Conservation (phyloP, 2,888 invertebrate genomes). For the Ecdyonurus torrentis region DNA sequence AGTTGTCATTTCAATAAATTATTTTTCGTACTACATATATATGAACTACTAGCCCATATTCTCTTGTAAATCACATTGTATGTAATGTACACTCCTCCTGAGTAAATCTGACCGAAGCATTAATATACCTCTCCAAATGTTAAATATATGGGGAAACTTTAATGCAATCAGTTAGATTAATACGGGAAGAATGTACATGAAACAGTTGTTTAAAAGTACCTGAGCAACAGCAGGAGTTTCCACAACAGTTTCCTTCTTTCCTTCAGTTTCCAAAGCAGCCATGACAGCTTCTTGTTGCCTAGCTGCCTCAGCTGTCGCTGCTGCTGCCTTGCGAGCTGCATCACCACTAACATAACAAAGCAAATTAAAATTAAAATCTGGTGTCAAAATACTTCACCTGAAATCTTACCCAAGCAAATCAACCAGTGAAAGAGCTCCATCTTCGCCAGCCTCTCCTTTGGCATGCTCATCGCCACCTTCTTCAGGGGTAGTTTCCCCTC, state of each 20-base stretch:
- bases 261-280: conserved; percentile 74
- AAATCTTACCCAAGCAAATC: conserved; percentile 51
- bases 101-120: too few relatives aligned
- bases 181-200: not conserved
- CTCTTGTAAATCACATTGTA: too few relatives aligned
- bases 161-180: too few relatives aligned
- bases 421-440: conserved; percentile 43
- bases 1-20: conserved; percentile 3
- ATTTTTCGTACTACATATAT: not conserved
- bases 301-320: conserved; percentile 65
- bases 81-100: too few relatives aligned
- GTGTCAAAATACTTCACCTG: not conserved
- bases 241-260: conserved; percentile 49
- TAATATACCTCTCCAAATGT: too few relatives aligned
- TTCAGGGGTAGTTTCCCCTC: conserved; percentile 51
- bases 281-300: conserved; percentile 80
- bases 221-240: conserved; percentile 55
- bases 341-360: conserved; percentile 49
- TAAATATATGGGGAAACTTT: too few relatives aligned
- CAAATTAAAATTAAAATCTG: not conserved
- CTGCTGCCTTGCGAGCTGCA: conserved; percentile 62
- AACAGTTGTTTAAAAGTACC: conserved; percentile 13
- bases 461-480: conserved; percentile 34
- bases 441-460: conserved; percentile 17
- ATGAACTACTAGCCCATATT: not conserved